phyloP scores from a whole-genome alignment of 2,888 invertebrate genomes.

The Phortica magna region DNA sequence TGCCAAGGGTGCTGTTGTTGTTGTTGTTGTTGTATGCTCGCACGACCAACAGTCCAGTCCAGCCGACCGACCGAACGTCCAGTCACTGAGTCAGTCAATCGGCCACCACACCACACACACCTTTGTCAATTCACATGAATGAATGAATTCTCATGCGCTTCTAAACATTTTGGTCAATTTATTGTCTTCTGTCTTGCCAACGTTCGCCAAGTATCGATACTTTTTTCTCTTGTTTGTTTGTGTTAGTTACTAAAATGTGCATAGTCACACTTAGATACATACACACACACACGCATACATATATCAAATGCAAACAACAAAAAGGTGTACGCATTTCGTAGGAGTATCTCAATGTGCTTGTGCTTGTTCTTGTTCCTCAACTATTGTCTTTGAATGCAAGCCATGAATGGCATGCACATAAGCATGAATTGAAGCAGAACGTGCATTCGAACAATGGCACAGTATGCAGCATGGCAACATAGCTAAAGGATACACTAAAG shows the following conservation, averaged over 20 bases:
- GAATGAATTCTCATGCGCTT: constrained; percentile 62
- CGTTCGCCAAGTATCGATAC: background rate
- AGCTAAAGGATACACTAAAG: constrained; percentile 60
- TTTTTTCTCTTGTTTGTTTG: background rate
- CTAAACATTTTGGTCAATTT: constrained; percentile 60
- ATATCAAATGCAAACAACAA: constrained; percentile 28
- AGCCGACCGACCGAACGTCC: constrained; percentile 38
- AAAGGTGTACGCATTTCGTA: constrained; percentile 37
- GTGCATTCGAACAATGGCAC: constrained; percentile 64
- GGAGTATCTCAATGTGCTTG: constrained; percentile 4
- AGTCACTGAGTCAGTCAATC: constrained; percentile 24
- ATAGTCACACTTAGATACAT: constrained; percentile 24
- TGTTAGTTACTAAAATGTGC: constrained; percentile 24
- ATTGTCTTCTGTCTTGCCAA: constrained; percentile 64
- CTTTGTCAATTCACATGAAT: constrained; percentile 59
- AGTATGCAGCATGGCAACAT: constrained; percentile 61
- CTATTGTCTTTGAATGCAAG: constrained; percentile 58
- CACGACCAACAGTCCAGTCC: constrained; percentile 2
- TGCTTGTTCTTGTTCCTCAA: constrained; percentile 54
- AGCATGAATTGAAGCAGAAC: constrained; percentile 49
- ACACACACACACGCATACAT: background rate
- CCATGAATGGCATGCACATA: constrained; percentile 33
- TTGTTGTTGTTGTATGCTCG: constrained; percentile 47
- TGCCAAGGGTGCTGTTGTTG: constrained; percentile 50
- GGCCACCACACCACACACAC: constrained; percentile 55